A percentile compares a stretch with the other conserved stretches of the same genome.
Evolutionary conservation across 2,113 vertebrate genomes (phyloP).

Genomic region (Lanius ludovicianus): DNA sequence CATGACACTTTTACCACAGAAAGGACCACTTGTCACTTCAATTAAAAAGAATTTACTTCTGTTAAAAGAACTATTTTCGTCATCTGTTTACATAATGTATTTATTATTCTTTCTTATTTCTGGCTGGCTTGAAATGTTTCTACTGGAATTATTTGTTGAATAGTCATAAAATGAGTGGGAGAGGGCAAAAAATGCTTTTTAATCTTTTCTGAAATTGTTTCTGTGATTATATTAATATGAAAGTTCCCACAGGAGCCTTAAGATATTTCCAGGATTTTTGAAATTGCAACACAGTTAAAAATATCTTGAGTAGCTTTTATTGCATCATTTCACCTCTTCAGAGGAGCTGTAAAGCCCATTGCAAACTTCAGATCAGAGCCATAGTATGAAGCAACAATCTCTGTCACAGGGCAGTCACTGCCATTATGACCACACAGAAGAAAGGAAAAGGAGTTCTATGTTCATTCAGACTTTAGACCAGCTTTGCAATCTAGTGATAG

Average conservation of each 20-base stretch:
- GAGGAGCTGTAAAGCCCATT: not conserved
- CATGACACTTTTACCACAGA: not conserved
- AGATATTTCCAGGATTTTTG: not conserved
- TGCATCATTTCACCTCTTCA: not conserved
- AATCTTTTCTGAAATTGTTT: not conserved
- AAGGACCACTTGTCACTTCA: not conserved
- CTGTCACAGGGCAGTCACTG: not conserved
- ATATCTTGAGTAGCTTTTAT: not conserved
- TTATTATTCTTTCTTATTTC: not conserved
- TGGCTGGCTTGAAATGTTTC: not conserved
- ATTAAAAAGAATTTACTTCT: not conserved
- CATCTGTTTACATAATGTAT: not conserved
- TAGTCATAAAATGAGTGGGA: not conserved
- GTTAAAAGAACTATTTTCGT: not conserved
- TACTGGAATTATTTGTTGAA: not conserved
- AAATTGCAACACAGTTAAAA: not conserved
- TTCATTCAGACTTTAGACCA: not conserved
- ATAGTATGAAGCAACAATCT: not conserved
- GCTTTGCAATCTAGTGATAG: not conserved
- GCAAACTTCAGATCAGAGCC: not conserved
- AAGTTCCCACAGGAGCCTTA: not conserved
- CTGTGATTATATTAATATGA: not conserved
- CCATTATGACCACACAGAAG: not conserved
- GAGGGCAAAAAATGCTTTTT: not conserved
- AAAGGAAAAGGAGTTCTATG: fast-evolving